phyloP scores from a whole-genome alignment of 2,888 invertebrate species.

The Machimus atricapillus region DNA sequence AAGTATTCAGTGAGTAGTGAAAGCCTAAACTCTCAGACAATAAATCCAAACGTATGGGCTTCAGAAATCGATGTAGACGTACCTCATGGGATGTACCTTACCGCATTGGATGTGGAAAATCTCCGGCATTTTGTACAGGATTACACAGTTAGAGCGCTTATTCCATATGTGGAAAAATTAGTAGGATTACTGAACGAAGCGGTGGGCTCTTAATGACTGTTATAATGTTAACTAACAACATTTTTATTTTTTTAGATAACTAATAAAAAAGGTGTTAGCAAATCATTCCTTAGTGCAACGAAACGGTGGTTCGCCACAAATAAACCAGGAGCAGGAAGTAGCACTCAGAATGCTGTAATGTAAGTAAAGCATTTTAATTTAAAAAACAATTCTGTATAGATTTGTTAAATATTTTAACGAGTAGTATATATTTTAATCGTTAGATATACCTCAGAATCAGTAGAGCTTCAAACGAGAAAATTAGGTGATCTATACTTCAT shows the following conservation, averaged over 20 bases:
- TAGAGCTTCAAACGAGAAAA: slow-evolving; percentile 91
- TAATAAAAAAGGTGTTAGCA: slow-evolving; percentile 90
- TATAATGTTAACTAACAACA: slow-evolving; percentile 15
- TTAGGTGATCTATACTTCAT: slow-evolving; percentile 96
- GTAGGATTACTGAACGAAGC: slow-evolving; percentile 80
- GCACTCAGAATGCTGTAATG: slow-evolving; percentile 81
- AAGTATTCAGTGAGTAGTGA: slow-evolving; percentile 66
- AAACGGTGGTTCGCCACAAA: slow-evolving; percentile 94
- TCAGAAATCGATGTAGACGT: slow-evolving; percentile 66
- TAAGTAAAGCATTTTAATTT: slow-evolving; percentile 63
- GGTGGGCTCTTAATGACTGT: slow-evolving; percentile 60
- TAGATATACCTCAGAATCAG: slow-evolving; percentile 82
- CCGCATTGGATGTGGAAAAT: slow-evolving; percentile 83
- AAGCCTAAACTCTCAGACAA: slow-evolving; percentile 65
- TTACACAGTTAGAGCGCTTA: slow-evolving; percentile 82
- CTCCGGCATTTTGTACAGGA: slow-evolving; percentile 85
- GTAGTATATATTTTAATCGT: neutral
- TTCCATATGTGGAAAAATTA: slow-evolving; percentile 92
- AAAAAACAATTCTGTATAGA: neutral
- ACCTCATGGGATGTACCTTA: slow-evolving; percentile 77
- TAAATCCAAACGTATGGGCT: slow-evolving; percentile 68
- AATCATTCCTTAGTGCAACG: slow-evolving; percentile 91
- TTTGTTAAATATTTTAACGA: neutral
- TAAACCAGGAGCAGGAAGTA: slow-evolving; percentile 78
- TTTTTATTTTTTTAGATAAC: slow-evolving; percentile 66